Evolutionary conservation across 1,140 invertebrate genomes (phyloP), one percentile per base, ranked within the genome.

Genomic region (Polypedilum vanderplanki): DNA sequence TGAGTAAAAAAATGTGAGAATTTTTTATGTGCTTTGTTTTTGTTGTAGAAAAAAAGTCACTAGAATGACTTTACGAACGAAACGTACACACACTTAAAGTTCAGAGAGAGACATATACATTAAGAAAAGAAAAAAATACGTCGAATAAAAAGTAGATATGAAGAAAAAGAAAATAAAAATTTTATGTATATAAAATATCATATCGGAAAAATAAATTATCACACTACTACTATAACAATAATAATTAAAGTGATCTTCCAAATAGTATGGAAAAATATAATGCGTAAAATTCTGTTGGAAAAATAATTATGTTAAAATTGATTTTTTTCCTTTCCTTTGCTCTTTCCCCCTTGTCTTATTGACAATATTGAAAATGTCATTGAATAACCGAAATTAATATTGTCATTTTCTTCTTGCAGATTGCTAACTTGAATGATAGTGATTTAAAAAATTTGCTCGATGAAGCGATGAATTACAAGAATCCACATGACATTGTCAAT

Each of bases 401-500:
- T 33, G 24, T 33, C 24, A 33, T 33, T 33, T 33, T 33, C 24
- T 33, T 33, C 24, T 33, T 33, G 9, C 65, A 18, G 65, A 70
- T 70, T 70, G 65, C 17, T 70, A 22, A 84, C 79, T 81, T 90
- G 78, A 87, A 90, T 80, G 89, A 90, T 80, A 83, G 84, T 74
- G 85, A 88, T 79, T 81, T 91, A 75, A 87, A 87, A 78, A 87
- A 88, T 77, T 83, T 91, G 57, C 82, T 91, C 75, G 88, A 91
- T 78, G 90, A 91, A 85, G 90, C 89, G 74, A 85, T 89, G 78
- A 87, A 85, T 76, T 91, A 91, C 80, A 90, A 90, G 78, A 86
- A 86, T 79, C 89, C 89, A 67, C 88, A 88, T 83, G 89, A 91
- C 81, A 83, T 87, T 77, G 88, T 89, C 82, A 88, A 88, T 80